Evolutionary conservation across 30 jellyfish, hydroid and myxozoan genomes (phyloP).

Genomic region (Aurelia aurita complex sp. Pacific): DNA sequence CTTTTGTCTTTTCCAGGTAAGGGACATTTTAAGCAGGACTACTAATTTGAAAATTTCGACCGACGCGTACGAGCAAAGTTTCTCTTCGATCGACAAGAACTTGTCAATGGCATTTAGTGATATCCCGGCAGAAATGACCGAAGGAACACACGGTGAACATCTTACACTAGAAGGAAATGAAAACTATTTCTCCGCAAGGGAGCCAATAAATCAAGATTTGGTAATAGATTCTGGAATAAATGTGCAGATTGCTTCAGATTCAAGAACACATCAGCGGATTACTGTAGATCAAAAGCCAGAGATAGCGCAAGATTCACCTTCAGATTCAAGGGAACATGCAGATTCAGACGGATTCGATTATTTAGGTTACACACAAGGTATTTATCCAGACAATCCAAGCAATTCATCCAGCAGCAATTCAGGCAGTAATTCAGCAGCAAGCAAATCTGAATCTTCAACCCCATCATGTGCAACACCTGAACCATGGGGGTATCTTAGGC

Average conservation of each 20-base stretch:
- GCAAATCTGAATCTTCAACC: slow-evolving; percentile 22
- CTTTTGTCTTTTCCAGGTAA: slow-evolving; percentile 48
- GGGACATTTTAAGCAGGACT: slow-evolving; percentile 64
- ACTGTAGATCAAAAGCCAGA: no score
- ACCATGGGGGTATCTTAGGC: slow-evolving; percentile 59
- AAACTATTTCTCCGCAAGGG: no score
- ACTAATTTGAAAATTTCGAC: slow-evolving; percentile 27
- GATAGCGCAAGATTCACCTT: no score
- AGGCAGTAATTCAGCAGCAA: slow-evolving; percentile 21
- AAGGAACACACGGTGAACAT: no score
- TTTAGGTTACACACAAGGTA: slow-evolving; percentile 6
- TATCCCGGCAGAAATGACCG: neutral
- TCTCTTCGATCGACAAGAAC: slow-evolving; percentile 35
- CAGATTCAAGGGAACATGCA: neutral
- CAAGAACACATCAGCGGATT: neutral
- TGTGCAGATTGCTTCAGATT: neutral
- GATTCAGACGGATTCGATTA: slow-evolving; percentile 22
- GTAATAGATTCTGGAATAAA: no score
- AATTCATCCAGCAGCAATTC: slow-evolving; percentile 35
- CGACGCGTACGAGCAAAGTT: slow-evolving; percentile 53
- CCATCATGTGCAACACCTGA: slow-evolving; percentile 47
- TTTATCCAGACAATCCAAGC: neutral
- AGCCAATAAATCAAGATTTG: no score
- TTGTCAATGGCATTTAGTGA: slow-evolving; percentile 42
- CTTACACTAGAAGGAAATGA: no score